A percentile compares a stretch with the other conserved stretches of the same genome.
Evolutionary conservation across 1,140 invertebrate species (phyloP).

Genomic region (Lucilia cuprina): DNA sequence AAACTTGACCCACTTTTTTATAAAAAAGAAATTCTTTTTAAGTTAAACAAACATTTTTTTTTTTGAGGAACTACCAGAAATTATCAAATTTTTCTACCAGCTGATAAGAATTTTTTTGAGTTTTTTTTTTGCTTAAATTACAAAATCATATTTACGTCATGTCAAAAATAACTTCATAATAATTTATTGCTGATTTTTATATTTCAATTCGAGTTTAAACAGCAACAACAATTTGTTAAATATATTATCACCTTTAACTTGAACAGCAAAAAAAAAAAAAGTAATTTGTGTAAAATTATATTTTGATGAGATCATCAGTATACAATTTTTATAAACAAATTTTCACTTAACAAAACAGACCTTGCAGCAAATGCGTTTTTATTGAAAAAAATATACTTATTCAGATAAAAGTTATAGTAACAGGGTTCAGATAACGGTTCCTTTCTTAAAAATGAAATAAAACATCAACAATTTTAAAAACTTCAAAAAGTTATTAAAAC

Average conservation of each 20-base stretch:
- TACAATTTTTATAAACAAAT: background rate
- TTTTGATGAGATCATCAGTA: conserved; percentile 24
- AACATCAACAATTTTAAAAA: no score
- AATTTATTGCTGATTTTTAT: background rate
- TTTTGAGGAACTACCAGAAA: background rate
- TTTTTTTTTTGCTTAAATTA: background rate
- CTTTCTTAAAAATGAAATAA: no score
- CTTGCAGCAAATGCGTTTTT: conserved; percentile 18
- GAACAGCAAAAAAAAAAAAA: background rate
- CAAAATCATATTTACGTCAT: background rate
- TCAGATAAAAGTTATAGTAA: no score
- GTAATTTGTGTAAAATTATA: background rate
- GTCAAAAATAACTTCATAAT: background rate
- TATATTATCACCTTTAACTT: background rate
- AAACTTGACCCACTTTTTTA: no score
- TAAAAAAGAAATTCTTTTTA: no score
- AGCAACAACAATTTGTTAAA: background rate
- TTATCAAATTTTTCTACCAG: background rate
- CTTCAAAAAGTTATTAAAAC: no score
- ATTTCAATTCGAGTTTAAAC: background rate
- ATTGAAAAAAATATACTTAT: no score
- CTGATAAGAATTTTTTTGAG: background rate
- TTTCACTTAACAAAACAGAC: conserved; percentile 15
- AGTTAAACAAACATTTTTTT: no score
- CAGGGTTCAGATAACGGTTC: no score